Conservation (phyloP, 2,888 invertebrate species). For the Andrena haemorrhoa region DNA sequence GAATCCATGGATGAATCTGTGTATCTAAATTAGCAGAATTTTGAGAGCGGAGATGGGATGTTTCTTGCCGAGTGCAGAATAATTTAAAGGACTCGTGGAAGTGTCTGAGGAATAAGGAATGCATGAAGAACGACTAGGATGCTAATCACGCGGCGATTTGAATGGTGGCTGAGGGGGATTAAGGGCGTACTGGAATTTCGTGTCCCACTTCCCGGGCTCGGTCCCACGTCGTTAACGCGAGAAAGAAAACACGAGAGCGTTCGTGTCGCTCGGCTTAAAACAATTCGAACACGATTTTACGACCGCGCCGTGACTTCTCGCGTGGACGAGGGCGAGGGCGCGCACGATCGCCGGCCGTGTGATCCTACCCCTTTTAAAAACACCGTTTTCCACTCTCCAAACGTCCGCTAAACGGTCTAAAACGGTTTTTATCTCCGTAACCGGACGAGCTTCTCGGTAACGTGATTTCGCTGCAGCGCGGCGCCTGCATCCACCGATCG, state of each 20-base stretch:
- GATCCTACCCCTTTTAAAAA: slow-evolving; percentile 41
- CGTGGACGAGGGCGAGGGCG: slow-evolving; percentile 10
- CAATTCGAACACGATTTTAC: slow-evolving; percentile 68
- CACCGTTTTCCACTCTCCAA: slow-evolving; percentile 60
- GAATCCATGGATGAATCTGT: too few species aligned
- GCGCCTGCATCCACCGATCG: slow-evolving; percentile 49
- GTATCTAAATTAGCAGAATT: too few species aligned
- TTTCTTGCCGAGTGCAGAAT: too few species aligned
- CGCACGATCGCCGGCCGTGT: slow-evolving; percentile 43
- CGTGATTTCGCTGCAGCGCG: slow-evolving; percentile 54
- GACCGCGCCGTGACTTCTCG: slow-evolving; percentile 60
- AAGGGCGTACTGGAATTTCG: slow-evolving; percentile 3
- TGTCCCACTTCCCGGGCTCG: background rate
- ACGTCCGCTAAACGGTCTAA: slow-evolving; percentile 58
- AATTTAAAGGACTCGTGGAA: too few species aligned
- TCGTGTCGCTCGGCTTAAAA: slow-evolving; percentile 58
- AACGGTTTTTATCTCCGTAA: slow-evolving; percentile 46
- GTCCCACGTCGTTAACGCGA: background rate
- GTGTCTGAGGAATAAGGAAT: too few species aligned
- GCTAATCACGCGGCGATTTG: background rate
- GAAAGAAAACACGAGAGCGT: slow-evolving; percentile 36
- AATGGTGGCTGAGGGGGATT: background rate
- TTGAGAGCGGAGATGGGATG: too few species aligned
- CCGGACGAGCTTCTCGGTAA: slow-evolving; percentile 49
- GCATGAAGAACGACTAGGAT: too few species aligned